These are phyloP conservation scores for Dendrocincla tyrannina DNA, from an alignment of 2,797 vertebrate genomes.

Conservation along the genomic window DNA sequence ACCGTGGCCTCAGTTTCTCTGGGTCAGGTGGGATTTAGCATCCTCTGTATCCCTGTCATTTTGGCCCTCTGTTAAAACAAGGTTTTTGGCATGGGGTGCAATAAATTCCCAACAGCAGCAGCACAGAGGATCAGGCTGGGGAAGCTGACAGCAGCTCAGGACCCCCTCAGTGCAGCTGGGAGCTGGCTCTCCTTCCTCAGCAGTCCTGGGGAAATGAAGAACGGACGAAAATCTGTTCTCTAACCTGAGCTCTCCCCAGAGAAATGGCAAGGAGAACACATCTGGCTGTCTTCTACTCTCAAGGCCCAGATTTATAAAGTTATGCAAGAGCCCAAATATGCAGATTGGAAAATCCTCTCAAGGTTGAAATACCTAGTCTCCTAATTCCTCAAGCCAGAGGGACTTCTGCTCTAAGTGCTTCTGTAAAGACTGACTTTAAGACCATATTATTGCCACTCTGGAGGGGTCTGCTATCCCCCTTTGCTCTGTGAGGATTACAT, in stretches of 20 bases:
- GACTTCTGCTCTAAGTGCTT: background rate
- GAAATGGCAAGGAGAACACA: background rate
- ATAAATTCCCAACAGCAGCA: background rate
- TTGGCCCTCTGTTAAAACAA: rapidly evolving
- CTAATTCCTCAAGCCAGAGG: background rate
- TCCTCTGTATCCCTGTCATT: background rate
- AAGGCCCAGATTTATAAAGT: background rate
- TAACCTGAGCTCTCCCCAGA: background rate
- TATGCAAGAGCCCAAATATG: background rate
- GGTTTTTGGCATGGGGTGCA: background rate
- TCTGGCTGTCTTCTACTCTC: background rate
- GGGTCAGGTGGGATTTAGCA: background rate
- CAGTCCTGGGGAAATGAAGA: background rate
- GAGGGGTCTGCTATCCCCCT: background rate
- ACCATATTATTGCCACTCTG: background rate
- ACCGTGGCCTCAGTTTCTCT: background rate
- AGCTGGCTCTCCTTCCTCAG: background rate
- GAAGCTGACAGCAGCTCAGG: background rate
- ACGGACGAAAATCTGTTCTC: background rate
- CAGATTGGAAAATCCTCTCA: background rate
- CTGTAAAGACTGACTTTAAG: background rate
- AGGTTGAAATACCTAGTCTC: background rate
- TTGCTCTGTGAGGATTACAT: background rate
- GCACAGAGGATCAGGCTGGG: background rate
- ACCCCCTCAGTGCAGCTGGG: background rate